Evolutionary conservation across 2,113 vertebrate genomes (phyloP).

Genomic region (Scytalopus superciliaris): DNA sequence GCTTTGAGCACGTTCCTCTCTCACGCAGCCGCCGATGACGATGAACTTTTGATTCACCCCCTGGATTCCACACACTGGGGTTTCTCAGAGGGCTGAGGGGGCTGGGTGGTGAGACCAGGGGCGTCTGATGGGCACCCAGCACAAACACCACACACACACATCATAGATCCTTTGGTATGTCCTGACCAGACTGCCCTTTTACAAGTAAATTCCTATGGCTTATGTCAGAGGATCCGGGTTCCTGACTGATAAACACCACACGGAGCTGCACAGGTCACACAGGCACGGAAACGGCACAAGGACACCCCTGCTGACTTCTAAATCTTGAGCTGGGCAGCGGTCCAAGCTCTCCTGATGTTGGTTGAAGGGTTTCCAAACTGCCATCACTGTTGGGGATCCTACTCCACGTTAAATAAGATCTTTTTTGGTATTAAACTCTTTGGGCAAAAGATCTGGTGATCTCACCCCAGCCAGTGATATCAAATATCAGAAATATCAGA

Average conservation of each 20-base stretch:
- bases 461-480: background rate
- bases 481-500: background rate
- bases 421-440: background rate
- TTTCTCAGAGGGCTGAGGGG: background rate
- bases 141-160: background rate
- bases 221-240: background rate
- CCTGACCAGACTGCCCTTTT: background rate
- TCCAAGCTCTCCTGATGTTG: background rate
- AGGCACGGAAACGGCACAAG: background rate
- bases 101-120: background rate
- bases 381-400: background rate
- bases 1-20: background rate
- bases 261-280: background rate
- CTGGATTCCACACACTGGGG: background rate
- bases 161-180: background rate
- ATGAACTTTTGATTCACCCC: background rate
- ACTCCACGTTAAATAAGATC: background rate
- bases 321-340: background rate
- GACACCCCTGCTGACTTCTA: background rate
- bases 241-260: background rate
- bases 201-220: background rate
- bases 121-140: background rate
- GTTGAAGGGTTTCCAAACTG: background rate
- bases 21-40: fast-evolving
- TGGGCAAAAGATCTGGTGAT: background rate